Percentiles rank a stretch among this genome's conserved stretches.
Conservation (phyloP, 2,797 vertebrate genomes). For the Carduelis carduelis region DNA sequence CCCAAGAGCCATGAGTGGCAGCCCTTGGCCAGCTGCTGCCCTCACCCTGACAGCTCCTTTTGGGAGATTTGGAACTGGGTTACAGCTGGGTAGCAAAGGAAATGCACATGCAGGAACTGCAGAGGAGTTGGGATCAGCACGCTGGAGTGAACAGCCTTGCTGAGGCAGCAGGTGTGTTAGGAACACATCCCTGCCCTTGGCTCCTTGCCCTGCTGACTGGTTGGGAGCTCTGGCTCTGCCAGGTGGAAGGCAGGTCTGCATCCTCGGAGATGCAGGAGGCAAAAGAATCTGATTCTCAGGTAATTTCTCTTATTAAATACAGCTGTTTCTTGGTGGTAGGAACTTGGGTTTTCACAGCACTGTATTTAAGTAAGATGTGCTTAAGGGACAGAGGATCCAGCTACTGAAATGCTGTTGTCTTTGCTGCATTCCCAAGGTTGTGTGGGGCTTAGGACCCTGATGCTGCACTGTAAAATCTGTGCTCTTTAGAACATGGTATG, state of each 20-base stretch:
- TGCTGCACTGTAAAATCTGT: neutral
- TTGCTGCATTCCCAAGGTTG: neutral
- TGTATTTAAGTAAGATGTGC: neutral
- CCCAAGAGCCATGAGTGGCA: neutral
- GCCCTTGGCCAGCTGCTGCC: neutral
- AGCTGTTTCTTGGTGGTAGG: neutral
- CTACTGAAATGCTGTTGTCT: neutral
- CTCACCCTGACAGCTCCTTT: neutral
- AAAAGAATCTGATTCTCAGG: neutral
- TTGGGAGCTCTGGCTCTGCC: neutral
- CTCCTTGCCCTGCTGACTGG: neutral
- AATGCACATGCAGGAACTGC: fast-evolving
- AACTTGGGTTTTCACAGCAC: neutral
- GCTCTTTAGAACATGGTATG: neutral
- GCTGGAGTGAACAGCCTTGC: neutral
- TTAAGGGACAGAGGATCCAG: neutral
- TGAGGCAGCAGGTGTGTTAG: neutral
- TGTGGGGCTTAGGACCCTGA: neutral
- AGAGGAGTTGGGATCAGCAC: neutral
- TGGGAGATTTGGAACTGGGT: neutral
- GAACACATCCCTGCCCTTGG: neutral
- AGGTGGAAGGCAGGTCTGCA: neutral
- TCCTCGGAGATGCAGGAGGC: neutral
- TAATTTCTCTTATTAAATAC: neutral
- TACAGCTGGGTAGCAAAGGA: neutral